Conservation (phyloP, 1,140 invertebrate species). For the Melipona quadrifasciata region DNA sequence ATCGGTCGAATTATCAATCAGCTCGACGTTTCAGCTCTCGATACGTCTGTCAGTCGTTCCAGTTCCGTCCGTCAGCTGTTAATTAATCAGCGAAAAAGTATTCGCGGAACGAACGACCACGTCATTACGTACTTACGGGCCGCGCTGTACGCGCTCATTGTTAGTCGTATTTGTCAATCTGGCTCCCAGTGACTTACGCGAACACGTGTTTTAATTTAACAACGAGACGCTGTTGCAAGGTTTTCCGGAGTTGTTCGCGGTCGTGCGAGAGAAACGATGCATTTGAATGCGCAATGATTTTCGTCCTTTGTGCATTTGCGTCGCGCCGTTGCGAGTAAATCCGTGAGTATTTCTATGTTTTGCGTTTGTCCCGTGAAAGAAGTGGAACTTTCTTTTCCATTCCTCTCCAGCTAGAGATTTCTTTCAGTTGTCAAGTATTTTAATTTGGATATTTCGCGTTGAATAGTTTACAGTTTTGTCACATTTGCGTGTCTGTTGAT, state of each 20-base stretch:
- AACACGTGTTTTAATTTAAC: slow-evolving; percentile 2
- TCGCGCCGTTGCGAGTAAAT: not conserved
- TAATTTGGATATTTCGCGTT: no score
- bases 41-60: slow-evolving; percentile 1
- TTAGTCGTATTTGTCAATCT: slow-evolving; percentile 25
- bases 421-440: no score
- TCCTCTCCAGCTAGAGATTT: no score
- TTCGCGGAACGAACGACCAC: slow-evolving; percentile 1
- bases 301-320: not conserved
- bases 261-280: not conserved
- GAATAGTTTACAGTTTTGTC: no score
- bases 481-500: no score
- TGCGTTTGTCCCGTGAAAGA: no score
- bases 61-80: not conserved
- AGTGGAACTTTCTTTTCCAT: no score
- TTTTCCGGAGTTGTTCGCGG: not conserved
- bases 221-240: not conserved
- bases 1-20: slow-evolving; percentile 26
- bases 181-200: not conserved
- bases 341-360: not conserved
- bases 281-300: not conserved
- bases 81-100: slow-evolving; percentile 51
- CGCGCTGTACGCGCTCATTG: not conserved
- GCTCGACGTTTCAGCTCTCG: not conserved
- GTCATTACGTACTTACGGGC: slow-evolving; percentile 4